phyloP scores from a whole-genome alignment of 2,888 invertebrate species.

The Aphrophora alni region DNA sequence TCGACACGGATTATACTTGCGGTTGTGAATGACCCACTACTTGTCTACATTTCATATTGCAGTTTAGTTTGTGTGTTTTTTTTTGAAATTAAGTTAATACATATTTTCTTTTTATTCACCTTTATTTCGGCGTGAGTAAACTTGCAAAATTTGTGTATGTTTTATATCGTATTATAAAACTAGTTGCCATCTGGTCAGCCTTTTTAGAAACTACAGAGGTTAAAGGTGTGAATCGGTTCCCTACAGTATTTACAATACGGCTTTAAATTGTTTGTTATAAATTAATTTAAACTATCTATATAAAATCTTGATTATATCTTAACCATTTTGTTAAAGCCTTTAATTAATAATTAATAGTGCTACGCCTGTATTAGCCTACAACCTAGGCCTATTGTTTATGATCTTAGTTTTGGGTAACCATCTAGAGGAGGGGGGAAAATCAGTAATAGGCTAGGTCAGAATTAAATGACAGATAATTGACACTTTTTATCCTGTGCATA shows the following conservation, averaged over 20 bases:
- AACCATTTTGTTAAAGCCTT: too few species aligned
- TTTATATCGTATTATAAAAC: neutral
- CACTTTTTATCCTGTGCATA: too few species aligned
- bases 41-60: neutral
- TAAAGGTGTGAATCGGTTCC: neutral
- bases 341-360: too few species aligned
- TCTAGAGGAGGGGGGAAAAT: too few species aligned
- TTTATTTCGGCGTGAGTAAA: neutral
- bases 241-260: neutral
- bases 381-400: neutral
- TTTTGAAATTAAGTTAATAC: neutral
- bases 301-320: neutral
- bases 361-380: too few species aligned
- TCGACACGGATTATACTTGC: neutral
- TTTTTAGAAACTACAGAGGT: neutral
- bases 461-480: too few species aligned
- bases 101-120: neutral
- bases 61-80: neutral
- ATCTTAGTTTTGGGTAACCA: too few species aligned
- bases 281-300: neutral
- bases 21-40: slow-evolving; percentile 1
- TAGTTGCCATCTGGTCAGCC: neutral
- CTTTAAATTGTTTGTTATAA: neutral
- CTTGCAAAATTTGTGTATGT: neutral
- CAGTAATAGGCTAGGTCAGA: too few species aligned